phyloP scores from a whole-genome alignment of 2,113 vertebrate genomes.

The Loxodonta africana region DNA sequence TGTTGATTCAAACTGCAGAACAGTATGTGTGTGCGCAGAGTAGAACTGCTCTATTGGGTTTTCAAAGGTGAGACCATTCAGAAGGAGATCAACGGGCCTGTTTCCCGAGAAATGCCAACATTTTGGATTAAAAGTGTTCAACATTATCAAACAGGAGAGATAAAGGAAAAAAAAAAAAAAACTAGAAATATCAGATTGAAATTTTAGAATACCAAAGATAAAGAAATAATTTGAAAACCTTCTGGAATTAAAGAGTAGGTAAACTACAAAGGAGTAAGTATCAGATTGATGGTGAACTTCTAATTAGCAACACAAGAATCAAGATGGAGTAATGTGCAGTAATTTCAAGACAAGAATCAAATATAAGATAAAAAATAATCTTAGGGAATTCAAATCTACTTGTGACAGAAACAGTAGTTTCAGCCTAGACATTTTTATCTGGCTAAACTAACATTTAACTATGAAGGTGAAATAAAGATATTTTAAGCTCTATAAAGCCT shows the following conservation, averaged over 20 bases:
- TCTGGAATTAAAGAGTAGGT: not conserved
- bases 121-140: not conserved
- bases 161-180: not conserved
- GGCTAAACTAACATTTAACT: not conserved
- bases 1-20: not conserved
- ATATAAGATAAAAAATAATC: not conserved
- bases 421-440: not conserved
- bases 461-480: not conserved
- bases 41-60: not conserved
- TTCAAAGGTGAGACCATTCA: not conserved
- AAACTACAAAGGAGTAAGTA: not conserved
- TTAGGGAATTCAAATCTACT: constrained; percentile 33
- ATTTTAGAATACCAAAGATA: not conserved
- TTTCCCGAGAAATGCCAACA: not conserved
- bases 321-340: not conserved
- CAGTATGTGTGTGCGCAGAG: not conserved
- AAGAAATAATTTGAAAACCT: not conserved
- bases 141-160: not conserved
- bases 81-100: not conserved
- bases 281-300: not conserved
- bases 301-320: not conserved
- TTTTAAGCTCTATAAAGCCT: not conserved
- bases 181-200: not conserved
- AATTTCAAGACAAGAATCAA: not conserved
- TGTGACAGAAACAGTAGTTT: not conserved